A percentile compares a stretch with the other conserved stretches of the same genome.
Conservation (phyloP, 2,797 vertebrate species). For the Valencia hispanica region DNA sequence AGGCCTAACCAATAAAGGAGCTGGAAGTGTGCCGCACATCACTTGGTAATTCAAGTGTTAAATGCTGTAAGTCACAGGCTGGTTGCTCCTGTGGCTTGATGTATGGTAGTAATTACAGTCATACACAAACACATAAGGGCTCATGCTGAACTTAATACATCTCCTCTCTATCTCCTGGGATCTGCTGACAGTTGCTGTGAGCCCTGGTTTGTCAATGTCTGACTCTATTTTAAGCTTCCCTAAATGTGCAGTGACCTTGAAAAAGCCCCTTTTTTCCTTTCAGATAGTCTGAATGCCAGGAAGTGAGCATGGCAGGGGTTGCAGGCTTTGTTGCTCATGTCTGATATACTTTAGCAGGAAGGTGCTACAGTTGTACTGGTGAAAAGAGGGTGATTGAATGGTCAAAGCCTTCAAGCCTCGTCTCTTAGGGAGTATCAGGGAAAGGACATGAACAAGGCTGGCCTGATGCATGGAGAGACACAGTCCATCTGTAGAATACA, state of each 20-base stretch:
- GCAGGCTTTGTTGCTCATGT: slow-evolving; percentile 46
- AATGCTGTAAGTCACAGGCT: slow-evolving; percentile 36
- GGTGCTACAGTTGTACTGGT: slow-evolving; percentile 45
- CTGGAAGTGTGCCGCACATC: slow-evolving; percentile 13
- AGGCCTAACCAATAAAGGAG: slow-evolving; percentile 23
- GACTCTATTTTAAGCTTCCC: slow-evolving; percentile 63
- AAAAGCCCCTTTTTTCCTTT: slow-evolving; percentile 38
- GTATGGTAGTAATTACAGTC: slow-evolving; percentile 58
- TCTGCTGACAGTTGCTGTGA: slow-evolving; percentile 45
- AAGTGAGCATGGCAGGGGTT: slow-evolving; percentile 37
- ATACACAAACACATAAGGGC: slow-evolving; percentile 47
- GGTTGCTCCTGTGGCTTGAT: slow-evolving; percentile 41
- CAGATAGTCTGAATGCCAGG: slow-evolving; percentile 46
- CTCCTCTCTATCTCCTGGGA: slow-evolving; percentile 43
- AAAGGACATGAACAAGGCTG: slow-evolving; percentile 52
- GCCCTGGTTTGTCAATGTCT: slow-evolving; percentile 51
- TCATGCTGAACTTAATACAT: slow-evolving; percentile 50
- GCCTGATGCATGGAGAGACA: slow-evolving; percentile 35
- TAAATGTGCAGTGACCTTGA: slow-evolving; percentile 70
- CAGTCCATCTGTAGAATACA: not conserved
- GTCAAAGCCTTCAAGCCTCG: slow-evolving; percentile 60
- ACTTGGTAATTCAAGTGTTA: slow-evolving; percentile 40
- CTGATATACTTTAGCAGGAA: slow-evolving; percentile 47
- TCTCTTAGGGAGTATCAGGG: slow-evolving; percentile 69
- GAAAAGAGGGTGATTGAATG: slow-evolving; percentile 74